Percentiles rank a stretch among this genome's conserved stretches.
phyloP scores from a whole-genome alignment of 2,113 vertebrate genomes.

The Accipiter cooperii region DNA sequence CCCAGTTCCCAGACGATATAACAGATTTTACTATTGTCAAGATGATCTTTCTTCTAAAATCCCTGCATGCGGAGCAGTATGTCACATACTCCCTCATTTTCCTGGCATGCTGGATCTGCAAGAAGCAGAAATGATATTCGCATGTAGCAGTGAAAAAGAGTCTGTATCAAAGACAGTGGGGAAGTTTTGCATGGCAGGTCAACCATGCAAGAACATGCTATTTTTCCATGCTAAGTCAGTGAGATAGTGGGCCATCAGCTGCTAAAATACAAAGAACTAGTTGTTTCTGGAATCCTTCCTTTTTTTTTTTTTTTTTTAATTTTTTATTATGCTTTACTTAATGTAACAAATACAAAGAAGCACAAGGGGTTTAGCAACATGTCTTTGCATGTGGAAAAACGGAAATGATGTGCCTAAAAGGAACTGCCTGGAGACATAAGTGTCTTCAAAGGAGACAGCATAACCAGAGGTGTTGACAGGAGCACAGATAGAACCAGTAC shows the following conservation, averaged over 20 bases:
- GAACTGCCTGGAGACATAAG: constrained; percentile 8
- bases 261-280: not conserved
- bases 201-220: not conserved
- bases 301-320: no score
- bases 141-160: not conserved
- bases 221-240: not conserved
- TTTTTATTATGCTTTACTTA: not conserved
- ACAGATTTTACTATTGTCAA: not conserved
- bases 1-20: not conserved
- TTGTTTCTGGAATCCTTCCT: not conserved
- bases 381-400: not conserved
- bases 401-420: constrained; percentile 18
- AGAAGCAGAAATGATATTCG: not conserved
- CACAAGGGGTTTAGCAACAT: not conserved
- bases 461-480: constrained; percentile 32
- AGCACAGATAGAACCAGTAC: not conserved
- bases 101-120: not conserved
- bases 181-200: not conserved
- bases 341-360: not conserved
- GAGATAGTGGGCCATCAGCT: not conserved
- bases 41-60: not conserved
- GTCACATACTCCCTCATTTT: not conserved
- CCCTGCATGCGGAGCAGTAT: not conserved
- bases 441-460: constrained; percentile 8
- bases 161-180: not conserved